These are phyloP conservation scores for Patiria miniata DNA, from an alignment of 35 echinoderm and acorn worm genomes.

Conservation along the genomic window DNA sequence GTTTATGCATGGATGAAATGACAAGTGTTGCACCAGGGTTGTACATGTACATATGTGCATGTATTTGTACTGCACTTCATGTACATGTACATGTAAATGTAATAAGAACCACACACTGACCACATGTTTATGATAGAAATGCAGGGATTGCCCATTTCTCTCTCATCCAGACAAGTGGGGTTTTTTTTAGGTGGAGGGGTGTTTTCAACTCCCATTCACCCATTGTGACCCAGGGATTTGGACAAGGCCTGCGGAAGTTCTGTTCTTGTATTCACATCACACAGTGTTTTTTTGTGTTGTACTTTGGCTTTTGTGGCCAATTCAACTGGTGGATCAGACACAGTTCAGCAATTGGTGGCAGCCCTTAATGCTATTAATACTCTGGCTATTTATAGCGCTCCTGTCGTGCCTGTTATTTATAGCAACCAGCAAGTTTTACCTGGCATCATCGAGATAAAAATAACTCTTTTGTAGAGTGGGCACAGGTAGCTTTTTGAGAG, in stretches of 20 bases:
- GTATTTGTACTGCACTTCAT: too few relatives aligned
- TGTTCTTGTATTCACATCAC: not conserved
- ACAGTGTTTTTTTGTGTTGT: not conserved
- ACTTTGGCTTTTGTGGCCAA: not conserved
- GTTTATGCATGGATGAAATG: too few relatives aligned
- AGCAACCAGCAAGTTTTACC: constrained; percentile 10
- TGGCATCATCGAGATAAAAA: not conserved
- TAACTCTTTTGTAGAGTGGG: not conserved
- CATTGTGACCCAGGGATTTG: not conserved
- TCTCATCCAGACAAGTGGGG: too few relatives aligned
- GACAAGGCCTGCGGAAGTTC: not conserved
- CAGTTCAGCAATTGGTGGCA: not conserved
- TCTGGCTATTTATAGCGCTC: not conserved
- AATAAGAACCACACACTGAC: too few relatives aligned
- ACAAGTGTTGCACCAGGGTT: too few relatives aligned
- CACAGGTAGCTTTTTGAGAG: too few relatives aligned
- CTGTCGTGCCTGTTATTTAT: constrained; percentile 30
- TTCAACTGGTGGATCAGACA: not conserved
- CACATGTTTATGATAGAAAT: too few relatives aligned
- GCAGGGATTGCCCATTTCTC: too few relatives aligned
- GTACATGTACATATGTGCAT: too few relatives aligned
- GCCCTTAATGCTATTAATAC: not conserved
- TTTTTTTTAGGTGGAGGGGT: not conserved
- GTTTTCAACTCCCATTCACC: not conserved
- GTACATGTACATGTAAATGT: too few relatives aligned